A percentile compares a stretch with the other conserved stretches of the same genome.
phyloP scores from a whole-genome alignment of 2,888 invertebrate species.

The Eupeodes latifasciatus region DNA sequence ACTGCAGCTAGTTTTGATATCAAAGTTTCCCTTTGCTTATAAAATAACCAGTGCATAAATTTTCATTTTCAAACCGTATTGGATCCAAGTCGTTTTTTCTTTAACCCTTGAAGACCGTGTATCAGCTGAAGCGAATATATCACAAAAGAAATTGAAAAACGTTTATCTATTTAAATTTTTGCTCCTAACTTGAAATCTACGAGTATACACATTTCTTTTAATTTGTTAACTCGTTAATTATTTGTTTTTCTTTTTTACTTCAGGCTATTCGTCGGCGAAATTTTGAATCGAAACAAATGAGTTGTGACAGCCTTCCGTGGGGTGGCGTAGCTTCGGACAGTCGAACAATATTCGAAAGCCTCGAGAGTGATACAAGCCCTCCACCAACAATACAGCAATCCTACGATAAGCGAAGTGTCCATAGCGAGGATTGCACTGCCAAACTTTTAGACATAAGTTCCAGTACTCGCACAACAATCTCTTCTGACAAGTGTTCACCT shows the following conservation, averaged over 20 bases:
- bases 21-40: no score
- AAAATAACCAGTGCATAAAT: no score
- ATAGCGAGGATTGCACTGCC: conserved; percentile 80
- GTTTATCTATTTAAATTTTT: background rate
- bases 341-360: conserved; percentile 83
- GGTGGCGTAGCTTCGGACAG: conserved; percentile 81
- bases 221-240: background rate
- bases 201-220: background rate
- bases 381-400: conserved; percentile 75
- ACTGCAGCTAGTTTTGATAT: no score
- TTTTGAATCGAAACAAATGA: conserved; percentile 85
- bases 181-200: background rate
- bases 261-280: conserved; percentile 85
- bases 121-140: background rate
- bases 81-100: no score
- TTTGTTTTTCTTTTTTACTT: conserved; percentile 66
- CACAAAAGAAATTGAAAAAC: no score
- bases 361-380: conserved; percentile 82
- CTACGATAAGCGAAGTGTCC: conserved; percentile 81
- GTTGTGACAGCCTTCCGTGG: conserved; percentile 83
- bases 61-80: no score
- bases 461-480: conserved; percentile 49
- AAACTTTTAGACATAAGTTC: conserved; percentile 68
- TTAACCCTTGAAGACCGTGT: no score
- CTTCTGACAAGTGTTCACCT: conserved; percentile 62